A percentile compares a stretch with the other conserved stretches of the same genome.
phyloP scores from a whole-genome alignment of 2,888 invertebrate genomes.

The Fabriciana adippe region DNA sequence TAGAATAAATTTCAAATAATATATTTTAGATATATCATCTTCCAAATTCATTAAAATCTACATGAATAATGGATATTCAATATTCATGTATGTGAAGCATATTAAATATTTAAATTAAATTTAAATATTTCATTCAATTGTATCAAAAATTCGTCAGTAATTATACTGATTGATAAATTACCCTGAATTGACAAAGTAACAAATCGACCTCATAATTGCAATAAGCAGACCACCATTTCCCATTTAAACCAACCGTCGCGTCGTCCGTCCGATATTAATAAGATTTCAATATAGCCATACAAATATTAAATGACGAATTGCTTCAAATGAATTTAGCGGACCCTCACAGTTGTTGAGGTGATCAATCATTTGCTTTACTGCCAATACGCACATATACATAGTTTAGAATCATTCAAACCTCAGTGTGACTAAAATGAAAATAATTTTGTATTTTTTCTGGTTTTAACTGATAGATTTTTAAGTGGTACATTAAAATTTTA shows the following conservation, averaged over 20 bases:
- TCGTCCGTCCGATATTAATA: conserved; percentile 47
- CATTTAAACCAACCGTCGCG: conserved; percentile 31
- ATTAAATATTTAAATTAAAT: too few relatives aligned
- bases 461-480: background rate
- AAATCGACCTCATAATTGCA: conserved; percentile 36
- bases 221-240: conserved; percentile 31
- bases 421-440: conserved; percentile 6
- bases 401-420: conserved; percentile 2
- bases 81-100: too few relatives aligned
- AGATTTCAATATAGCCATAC: conserved; percentile 49
- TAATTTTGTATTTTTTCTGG: background rate
- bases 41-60: too few relatives aligned
- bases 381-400: conserved; percentile 15
- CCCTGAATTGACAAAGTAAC: conserved; percentile 20
- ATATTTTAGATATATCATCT: too few relatives aligned
- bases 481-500: background rate
- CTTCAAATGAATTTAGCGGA: conserved; percentile 62
- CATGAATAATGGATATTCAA: too few relatives aligned
- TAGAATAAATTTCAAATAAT: too few relatives aligned
- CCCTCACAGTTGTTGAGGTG: conserved; percentile 48
- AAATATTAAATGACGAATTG: conserved; percentile 64
- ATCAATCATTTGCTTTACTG: conserved; percentile 56
- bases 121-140: too few relatives aligned
- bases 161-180: conserved; percentile 14
- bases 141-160: background rate